Evolutionary conservation across 1,140 invertebrate genomes (phyloP), one percentile per base, ranked within the genome.

Genomic region (Calliopsis andreniformis): DNA sequence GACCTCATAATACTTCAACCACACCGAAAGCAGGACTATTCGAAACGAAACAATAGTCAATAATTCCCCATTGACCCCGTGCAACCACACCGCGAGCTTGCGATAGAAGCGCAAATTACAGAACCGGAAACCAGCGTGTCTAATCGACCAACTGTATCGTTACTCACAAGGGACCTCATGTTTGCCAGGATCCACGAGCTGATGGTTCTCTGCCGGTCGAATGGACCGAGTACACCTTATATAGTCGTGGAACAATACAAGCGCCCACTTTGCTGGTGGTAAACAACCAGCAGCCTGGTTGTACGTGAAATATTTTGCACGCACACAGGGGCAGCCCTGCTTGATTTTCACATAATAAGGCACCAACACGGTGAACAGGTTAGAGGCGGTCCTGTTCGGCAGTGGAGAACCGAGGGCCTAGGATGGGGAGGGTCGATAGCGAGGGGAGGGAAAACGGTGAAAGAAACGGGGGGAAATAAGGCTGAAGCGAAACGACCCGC

Each of bases 91-190:
- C 5, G 20, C 45, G 35, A 39, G 10, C n/a, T 39, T 3, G 10
- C 35, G 10, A 39, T 39, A 3, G 35, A 39, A 39, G 10, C 35
- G 35, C 4, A 39, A 39, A 39, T 3, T 39, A 39, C 10, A 3
- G 35, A 5, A 5, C 4, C 35, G 10, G 35, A 10, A 39, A 39
- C 35, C 35, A 39, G 35, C 45, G 45, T 8, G n/a, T 49, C 45
- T 49, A 49, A 49, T 49, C 45, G 45, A 49, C n/a, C 18, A 23
- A 35, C 18, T 1, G 12, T 66, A 45, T 56, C 30, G 18, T 42
- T 88, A 90, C 89, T 90, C 86, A 90, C 89, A 42, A 90, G 80
- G 83, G 87, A 83, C 79, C 83, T 89, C 89, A 88, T 90, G 87
- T 85, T 89, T 78, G 84, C 84, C 20, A 79, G 69, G 85, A 82